Conservation (phyloP, 2,797 vertebrate genomes). For the Myotis pilosus region DNA sequence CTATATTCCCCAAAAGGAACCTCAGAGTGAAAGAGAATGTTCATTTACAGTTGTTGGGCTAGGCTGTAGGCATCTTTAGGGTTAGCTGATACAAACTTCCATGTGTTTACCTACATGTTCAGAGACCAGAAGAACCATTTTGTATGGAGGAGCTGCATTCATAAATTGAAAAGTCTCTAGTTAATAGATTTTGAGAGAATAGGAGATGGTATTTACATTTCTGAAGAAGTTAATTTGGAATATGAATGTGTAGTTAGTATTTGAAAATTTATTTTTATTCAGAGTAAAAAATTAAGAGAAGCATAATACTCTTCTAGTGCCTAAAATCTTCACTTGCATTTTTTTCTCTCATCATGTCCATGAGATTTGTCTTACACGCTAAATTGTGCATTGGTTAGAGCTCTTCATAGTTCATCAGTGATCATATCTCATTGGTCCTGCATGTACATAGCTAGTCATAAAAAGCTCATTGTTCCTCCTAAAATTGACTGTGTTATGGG, state of each 20-base stretch:
- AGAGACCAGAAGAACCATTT: neutral
- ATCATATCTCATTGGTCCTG: neutral
- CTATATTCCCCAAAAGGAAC: neutral
- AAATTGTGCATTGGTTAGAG: neutral
- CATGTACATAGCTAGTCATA: neutral
- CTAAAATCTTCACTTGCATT: neutral
- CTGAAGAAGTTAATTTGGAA: constrained; percentile 23
- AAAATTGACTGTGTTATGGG: neutral
- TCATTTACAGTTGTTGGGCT: neutral
- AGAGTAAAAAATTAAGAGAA: constrained; percentile 10
- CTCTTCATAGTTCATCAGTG: neutral
- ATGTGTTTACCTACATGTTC: neutral
- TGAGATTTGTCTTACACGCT: neutral
- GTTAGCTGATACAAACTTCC: neutral
- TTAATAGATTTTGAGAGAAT: constrained; percentile 14
- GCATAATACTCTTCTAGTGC: neutral
- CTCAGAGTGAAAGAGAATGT: neutral
- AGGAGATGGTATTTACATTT: neutral
- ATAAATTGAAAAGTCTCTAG: neutral
- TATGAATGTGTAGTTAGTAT: neutral
- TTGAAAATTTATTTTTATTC: neutral
- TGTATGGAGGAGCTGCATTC: neutral
- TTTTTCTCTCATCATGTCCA: neutral
- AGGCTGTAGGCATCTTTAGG: neutral
- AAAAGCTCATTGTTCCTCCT: neutral